Percentiles rank a stretch among this genome's conserved stretches.
phyloP scores from a whole-genome alignment of 2,797 vertebrate species.

The Gephyroberyx darwinii region DNA sequence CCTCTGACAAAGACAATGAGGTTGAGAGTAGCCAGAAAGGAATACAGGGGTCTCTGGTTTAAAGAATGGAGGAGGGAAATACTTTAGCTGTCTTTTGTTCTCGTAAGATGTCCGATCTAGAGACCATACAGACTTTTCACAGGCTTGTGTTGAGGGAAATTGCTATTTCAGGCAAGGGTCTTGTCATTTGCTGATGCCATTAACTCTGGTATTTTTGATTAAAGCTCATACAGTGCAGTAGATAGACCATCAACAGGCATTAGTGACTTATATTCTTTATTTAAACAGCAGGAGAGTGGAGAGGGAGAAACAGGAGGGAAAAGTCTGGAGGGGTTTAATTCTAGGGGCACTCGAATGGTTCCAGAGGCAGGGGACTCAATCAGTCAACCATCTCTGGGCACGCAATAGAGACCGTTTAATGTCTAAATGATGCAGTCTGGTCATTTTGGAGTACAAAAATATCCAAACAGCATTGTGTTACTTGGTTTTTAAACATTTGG shows the following conservation, averaged over 20 bases:
- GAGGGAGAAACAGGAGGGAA: too few species aligned
- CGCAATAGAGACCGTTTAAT: not conserved
- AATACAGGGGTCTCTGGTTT: slow-evolving; percentile 9
- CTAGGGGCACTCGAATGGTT: too few species aligned
- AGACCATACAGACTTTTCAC: not conserved
- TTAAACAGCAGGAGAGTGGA: too few species aligned
- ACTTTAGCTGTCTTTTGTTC: not conserved
- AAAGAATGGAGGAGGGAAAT: not conserved
- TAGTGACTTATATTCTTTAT: not conserved
- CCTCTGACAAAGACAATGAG: slow-evolving; percentile 11
- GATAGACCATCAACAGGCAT: not conserved
- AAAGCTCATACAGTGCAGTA: not conserved
- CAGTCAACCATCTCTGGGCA: not conserved
- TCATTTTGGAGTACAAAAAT: not conserved
- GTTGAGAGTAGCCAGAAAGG: not conserved
- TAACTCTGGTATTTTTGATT: not conserved
- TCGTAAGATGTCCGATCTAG: not conserved
- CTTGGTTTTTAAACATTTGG: not conserved
- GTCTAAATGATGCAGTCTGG: not conserved
- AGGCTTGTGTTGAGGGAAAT: slow-evolving; percentile 4
- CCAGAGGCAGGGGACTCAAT: not conserved
- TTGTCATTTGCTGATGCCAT: not conserved
- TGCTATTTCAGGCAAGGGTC: not conserved
- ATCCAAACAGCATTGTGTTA: too few species aligned
- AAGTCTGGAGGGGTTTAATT: too few species aligned